These are phyloP conservation scores for Drosophila parabipectinata DNA, from an alignment of 1,140 invertebrate species.

Conservation along the genomic window DNA sequence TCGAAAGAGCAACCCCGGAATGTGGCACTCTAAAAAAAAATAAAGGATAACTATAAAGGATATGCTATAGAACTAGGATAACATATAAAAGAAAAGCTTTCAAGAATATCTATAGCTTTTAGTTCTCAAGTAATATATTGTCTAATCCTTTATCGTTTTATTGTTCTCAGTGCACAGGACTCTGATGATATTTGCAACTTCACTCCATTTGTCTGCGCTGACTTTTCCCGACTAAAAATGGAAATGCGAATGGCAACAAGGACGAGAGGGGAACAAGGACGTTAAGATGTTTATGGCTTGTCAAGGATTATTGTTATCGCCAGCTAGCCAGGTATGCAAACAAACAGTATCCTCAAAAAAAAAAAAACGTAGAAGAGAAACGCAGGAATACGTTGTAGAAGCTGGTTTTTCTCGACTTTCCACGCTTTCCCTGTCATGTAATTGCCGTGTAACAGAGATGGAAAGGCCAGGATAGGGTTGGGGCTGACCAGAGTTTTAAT, in stretches of 20 bases:
- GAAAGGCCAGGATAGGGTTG: background rate
- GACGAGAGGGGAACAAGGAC: slow-evolving; percentile 49
- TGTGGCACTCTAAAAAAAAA: slow-evolving; percentile 1
- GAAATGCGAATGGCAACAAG: background rate
- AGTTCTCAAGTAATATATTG: no score
- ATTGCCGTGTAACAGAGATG: slow-evolving; percentile 57
- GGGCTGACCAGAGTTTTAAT: slow-evolving; percentile 51
- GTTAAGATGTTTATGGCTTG: slow-evolving; percentile 83
- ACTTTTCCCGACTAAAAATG: slow-evolving; percentile 7
- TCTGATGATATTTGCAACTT: slow-evolving; percentile 31
- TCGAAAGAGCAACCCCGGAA: slow-evolving; percentile 15
- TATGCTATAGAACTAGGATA: no score
- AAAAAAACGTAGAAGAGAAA: background rate
- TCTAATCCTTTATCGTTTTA: background rate
- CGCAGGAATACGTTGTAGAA: slow-evolving; percentile 4
- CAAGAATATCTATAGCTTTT: no score
- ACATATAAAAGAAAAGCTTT: background rate
- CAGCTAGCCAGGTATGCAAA: slow-evolving; percentile 79
- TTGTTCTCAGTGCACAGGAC: slow-evolving; percentile 6
- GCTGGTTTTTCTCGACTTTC: slow-evolving; percentile 36
- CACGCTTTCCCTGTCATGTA: slow-evolving; percentile 61
- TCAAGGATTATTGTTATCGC: slow-evolving; percentile 82
- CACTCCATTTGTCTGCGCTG: slow-evolving; percentile 66
- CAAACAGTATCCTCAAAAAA: slow-evolving; percentile 27
- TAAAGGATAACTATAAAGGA: background rate